Conservation (phyloP, 2,888 invertebrate species). For the Epinotia brunnichana region DNA sequence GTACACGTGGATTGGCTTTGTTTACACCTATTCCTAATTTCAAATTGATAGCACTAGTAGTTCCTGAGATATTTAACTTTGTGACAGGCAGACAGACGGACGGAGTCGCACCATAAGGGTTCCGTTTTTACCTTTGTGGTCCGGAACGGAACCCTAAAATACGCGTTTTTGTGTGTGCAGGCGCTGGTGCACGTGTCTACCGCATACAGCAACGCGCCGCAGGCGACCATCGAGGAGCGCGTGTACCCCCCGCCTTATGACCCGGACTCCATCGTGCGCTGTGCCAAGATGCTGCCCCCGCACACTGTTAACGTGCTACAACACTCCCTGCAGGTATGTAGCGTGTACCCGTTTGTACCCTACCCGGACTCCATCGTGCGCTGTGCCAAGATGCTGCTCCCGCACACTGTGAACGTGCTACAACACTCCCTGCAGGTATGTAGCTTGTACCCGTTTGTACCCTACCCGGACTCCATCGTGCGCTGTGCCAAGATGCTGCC, state of each 20-base stretch:
- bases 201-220: conserved; percentile 97
- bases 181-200: conserved; percentile 96
- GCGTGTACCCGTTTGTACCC: conserved; percentile 87
- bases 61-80: no score
- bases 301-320: conserved; percentile 84
- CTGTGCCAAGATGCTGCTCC: conserved; percentile 84
- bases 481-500: no score
- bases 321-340: conserved; percentile 81
- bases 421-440: conserved; percentile 83
- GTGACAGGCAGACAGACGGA: no score
- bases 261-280: conserved; percentile 85
- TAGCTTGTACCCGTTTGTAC: no score
- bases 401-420: conserved; percentile 84
- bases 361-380: conserved; percentile 85
- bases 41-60: no score
- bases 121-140: no score
- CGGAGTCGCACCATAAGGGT: no score
- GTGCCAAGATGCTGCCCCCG: conserved; percentile 84
- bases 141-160: no score
- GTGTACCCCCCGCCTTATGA: conserved; percentile 90
- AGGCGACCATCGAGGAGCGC: conserved; percentile 89
- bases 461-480: no score
- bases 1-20: no score
- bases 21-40: no score
- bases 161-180: conserved; percentile 58